phyloP scores from a whole-genome alignment of 2,797 vertebrate genomes.

The Falco columbarius region DNA sequence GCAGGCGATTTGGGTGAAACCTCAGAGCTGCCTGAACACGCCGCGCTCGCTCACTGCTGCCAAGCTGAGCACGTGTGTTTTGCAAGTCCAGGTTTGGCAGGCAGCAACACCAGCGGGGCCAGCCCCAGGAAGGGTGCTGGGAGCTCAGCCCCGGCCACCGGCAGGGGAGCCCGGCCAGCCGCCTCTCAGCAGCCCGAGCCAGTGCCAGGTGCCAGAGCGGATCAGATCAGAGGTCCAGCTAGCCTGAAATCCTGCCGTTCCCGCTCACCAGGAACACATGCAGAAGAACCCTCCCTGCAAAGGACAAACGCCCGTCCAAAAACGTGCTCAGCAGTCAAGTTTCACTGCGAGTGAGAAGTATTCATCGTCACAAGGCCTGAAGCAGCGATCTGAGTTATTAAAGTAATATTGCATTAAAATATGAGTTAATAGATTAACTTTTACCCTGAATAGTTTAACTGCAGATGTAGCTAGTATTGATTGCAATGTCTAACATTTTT shows the following conservation, averaged over 20 bases:
- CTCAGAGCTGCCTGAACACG: conserved; percentile 50
- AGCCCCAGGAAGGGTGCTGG: background rate
- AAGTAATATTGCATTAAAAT: conserved; percentile 32
- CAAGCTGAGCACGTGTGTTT: background rate
- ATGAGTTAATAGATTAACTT: conserved; percentile 39
- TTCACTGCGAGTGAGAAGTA: background rate
- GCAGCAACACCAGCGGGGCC: background rate
- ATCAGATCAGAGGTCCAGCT: conserved; percentile 57
- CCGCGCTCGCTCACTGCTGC: background rate
- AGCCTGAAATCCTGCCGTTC: conserved; percentile 42
- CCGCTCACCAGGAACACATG: background rate
- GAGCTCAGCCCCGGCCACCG: background rate
- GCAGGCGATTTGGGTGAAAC: conserved; percentile 18
- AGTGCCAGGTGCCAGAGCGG: background rate
- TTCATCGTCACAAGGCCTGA: background rate
- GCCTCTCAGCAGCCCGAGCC: background rate
- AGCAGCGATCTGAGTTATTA: conserved; percentile 10
- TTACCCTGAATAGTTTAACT: conserved; percentile 19
- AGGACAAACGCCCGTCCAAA: conserved; percentile 1
- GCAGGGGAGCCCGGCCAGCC: conserved; percentile 2
- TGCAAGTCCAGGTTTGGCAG: background rate
- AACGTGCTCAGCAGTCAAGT: background rate
- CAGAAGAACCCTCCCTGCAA: background rate
- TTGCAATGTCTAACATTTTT: conserved; percentile 12
- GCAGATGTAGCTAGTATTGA: conserved; percentile 1